Conservation (phyloP, 2,888 invertebrate genomes). For the Hirudinaria manillensis region DNA sequence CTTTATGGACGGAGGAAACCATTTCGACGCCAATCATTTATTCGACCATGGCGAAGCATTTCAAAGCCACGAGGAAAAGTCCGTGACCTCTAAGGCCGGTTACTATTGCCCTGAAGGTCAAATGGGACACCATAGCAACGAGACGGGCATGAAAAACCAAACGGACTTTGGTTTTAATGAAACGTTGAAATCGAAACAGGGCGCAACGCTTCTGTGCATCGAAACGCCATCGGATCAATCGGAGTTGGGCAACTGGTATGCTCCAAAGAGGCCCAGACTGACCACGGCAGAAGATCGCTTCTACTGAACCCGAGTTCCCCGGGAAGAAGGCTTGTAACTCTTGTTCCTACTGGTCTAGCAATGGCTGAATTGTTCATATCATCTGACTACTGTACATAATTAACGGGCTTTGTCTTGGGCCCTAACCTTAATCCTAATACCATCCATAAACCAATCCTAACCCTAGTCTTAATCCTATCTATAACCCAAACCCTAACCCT, state of each 20-base stretch:
- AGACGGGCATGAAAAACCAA: not conserved
- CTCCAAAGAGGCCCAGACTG: constrained; percentile 4
- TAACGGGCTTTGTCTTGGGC: no score
- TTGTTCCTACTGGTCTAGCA: no score
- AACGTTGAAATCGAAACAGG: not conserved
- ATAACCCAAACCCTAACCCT: no score
- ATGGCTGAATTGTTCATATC: no score
- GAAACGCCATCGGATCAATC: not conserved
- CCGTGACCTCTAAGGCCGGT: not conserved
- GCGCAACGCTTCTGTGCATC: not conserved
- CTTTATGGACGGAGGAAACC: not conserved
- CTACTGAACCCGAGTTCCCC: no score
- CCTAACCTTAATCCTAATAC: no score
- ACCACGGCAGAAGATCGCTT: not conserved
- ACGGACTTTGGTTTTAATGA: not conserved
- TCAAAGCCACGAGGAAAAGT: not conserved
- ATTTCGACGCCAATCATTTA: not conserved
- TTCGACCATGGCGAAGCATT: not conserved
- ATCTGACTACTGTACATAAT: no score
- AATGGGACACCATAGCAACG: not conserved
- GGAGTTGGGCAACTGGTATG: not conserved
- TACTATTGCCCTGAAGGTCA: not conserved
- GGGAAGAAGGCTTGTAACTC: no score
- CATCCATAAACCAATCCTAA: no score
- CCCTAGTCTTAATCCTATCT: no score